Percentiles rank a stretch among this genome's conserved stretches.
Conservation (phyloP, 2,797 vertebrate genomes). For the Chrosomus eos region DNA sequence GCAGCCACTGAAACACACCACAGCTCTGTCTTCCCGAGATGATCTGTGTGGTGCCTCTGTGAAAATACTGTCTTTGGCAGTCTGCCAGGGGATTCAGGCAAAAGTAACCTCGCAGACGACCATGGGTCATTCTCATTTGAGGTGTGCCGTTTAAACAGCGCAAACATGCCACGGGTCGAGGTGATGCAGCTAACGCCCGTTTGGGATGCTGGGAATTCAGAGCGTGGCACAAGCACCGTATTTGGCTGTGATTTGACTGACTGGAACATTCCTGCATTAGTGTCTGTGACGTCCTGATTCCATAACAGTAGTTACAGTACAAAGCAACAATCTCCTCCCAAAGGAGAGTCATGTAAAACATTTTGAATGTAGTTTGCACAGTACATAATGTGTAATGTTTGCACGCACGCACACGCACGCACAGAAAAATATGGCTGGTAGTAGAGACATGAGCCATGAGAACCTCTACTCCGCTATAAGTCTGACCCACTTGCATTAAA, state of each 20-base stretch:
- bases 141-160: constrained; percentile 51
- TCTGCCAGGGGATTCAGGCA: constrained; percentile 51
- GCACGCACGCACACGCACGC: neutral
- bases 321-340: constrained; percentile 35
- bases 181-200: constrained; percentile 38
- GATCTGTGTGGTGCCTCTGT: constrained; percentile 50
- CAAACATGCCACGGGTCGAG: constrained; percentile 54
- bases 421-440: constrained; percentile 7
- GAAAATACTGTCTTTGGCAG: constrained; percentile 66
- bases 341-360: neutral
- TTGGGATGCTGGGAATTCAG: constrained; percentile 39
- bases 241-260: constrained; percentile 33
- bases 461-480: constrained; percentile 61
- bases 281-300: constrained; percentile 38
- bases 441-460: constrained; percentile 49
- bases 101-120: constrained; percentile 48
- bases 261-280: constrained; percentile 23
- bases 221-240: constrained; percentile 1
- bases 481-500: constrained; percentile 67
- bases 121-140: constrained; percentile 55
- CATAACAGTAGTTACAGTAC: constrained; percentile 2
- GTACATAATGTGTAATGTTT: neutral
- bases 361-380: neutral
- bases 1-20: constrained; percentile 52
- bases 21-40: constrained; percentile 51